Conservation (phyloP, 92 coral and sea anemone species). For the Diadumene lineata region DNA sequence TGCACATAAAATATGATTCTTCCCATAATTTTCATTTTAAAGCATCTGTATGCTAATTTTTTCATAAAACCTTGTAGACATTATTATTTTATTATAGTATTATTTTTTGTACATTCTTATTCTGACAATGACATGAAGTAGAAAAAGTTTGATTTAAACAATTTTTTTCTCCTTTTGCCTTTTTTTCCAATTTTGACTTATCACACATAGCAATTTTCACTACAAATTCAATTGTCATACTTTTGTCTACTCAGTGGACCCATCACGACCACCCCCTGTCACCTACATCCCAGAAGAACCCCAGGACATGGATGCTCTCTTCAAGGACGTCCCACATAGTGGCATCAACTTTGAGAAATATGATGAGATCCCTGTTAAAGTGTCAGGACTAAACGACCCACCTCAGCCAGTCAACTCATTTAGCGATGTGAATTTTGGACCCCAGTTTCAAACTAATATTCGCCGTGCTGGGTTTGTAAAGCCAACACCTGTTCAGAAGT, state of each 20-base stretch:
- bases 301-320: slow-evolving; percentile 64
- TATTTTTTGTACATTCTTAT: too few relatives aligned
- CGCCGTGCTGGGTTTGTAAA: slow-evolving; percentile 71
- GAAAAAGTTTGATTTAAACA: too few relatives aligned
- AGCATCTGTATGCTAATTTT: too few relatives aligned
- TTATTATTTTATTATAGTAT: too few relatives aligned
- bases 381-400: slow-evolving; percentile 58
- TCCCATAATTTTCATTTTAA: too few relatives aligned
- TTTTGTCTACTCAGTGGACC: slow-evolving; percentile 20
- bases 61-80: too few relatives aligned
- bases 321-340: slow-evolving; percentile 72
- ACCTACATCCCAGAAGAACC: slow-evolving; percentile 95
- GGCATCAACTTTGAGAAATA: slow-evolving; percentile 96
- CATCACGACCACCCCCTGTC: slow-evolving; percentile 63
- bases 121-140: too few relatives aligned
- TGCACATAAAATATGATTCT: too few relatives aligned
- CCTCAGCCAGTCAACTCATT: slow-evolving; percentile 68
- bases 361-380: slow-evolving; percentile 80
- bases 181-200: too few relatives aligned
- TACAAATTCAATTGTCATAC: not conserved
- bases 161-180: too few relatives aligned
- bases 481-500: slow-evolving; percentile 96
- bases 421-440: slow-evolving; percentile 74
- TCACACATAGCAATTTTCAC: too few relatives aligned
- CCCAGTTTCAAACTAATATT: slow-evolving; percentile 72